Conservation (phyloP, 2,113 vertebrate species). For the Phylloscopus trochilus region DNA sequence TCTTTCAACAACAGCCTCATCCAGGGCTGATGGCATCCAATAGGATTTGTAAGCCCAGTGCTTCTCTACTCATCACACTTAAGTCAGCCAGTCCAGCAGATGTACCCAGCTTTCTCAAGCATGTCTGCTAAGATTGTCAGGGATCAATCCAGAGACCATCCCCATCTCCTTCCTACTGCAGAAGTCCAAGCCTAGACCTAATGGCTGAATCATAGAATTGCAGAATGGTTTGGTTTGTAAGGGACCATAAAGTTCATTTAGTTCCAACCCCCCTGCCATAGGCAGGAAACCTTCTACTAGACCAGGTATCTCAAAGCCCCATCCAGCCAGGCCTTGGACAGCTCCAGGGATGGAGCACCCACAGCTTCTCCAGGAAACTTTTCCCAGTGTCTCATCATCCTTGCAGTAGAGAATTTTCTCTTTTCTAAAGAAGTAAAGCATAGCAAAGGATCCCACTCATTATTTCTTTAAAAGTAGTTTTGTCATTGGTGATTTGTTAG, state of each 20-base stretch:
- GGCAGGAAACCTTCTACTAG: not conserved
- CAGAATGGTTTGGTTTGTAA: not conserved
- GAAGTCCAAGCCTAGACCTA: not conserved
- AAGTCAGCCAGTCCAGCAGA: not conserved
- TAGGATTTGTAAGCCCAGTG: fast-evolving
- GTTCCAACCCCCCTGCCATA: not conserved
- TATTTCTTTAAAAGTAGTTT: not conserved
- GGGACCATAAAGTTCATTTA: not conserved
- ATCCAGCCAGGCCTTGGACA: not conserved
- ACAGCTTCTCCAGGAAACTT: not conserved
- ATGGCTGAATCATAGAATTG: not conserved
- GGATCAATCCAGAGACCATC: not conserved
- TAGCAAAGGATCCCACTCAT: not conserved
- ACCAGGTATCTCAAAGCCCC: not conserved
- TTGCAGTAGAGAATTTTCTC: not conserved
- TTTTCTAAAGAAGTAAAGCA: not conserved
- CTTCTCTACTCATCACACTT: not conserved
- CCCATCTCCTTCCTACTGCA: not conserved
- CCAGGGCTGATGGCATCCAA: not conserved
- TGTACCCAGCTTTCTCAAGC: not conserved
- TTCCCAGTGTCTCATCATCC: not conserved
- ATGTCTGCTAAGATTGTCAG: not conserved
- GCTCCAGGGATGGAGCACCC: not conserved
- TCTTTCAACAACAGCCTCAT: not conserved
- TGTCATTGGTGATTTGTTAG: not conserved